These are phyloP conservation scores for Apomyelois bistriatella DNA, from an alignment of 2,888 invertebrate genomes.

Conservation along the genomic window DNA sequence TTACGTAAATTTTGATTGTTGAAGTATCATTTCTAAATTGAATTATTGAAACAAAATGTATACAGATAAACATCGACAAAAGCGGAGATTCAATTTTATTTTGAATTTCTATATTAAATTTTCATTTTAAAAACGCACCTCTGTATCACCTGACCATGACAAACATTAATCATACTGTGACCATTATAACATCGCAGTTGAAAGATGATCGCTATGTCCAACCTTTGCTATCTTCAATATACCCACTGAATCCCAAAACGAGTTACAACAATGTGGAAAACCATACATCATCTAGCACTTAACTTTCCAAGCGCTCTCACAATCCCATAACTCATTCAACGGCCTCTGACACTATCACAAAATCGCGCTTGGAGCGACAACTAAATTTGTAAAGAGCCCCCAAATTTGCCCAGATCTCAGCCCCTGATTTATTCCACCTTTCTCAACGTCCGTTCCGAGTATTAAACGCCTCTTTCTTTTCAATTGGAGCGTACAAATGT, in stretches of 20 bases:
- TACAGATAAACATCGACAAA: too few species aligned
- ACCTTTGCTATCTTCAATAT: not conserved
- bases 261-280: slow-evolving; percentile 15
- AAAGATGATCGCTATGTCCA: slow-evolving; percentile 1
- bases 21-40: too few species aligned
- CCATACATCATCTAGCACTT: slow-evolving; percentile 32
- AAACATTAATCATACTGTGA: not conserved
- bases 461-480: slow-evolving; percentile 41
- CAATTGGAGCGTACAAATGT: slow-evolving; percentile 34
- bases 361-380: slow-evolving; percentile 22
- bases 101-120: too few species aligned
- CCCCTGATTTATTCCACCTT: slow-evolving; percentile 31
- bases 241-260: slow-evolving; percentile 3
- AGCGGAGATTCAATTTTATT: too few species aligned
- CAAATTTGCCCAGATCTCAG: slow-evolving; percentile 28
- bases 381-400: slow-evolving; percentile 29
- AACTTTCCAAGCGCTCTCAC: slow-evolving; percentile 33
- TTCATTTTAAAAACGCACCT: too few species aligned
- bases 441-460: slow-evolving; percentile 41
- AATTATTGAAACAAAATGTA: too few species aligned
- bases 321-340: slow-evolving; percentile 33
- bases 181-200: not conserved
- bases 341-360: slow-evolving; percentile 25
- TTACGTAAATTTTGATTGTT: too few species aligned
- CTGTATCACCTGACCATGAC: too few species aligned